Conservation (phyloP, 2,888 invertebrate species). For the Cerastis rubricosa region DNA sequence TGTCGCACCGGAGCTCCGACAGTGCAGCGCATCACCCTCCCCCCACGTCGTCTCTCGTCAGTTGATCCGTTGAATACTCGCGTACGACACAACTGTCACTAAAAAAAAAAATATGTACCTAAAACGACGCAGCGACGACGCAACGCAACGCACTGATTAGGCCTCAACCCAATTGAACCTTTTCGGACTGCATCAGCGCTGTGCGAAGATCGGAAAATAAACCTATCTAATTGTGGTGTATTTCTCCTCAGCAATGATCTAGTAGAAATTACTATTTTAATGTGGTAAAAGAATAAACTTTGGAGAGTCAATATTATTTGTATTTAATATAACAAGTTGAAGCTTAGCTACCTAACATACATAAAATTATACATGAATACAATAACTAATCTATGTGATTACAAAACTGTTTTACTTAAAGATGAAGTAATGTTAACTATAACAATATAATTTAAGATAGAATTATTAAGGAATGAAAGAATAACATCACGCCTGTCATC, state of each 20-base stretch:
- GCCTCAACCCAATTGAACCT: not conserved
- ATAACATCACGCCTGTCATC: not conserved
- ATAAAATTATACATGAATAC: not conserved
- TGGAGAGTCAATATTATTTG: constrained; percentile 9
- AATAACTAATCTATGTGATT: not conserved
- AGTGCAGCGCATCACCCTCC: too few relatives aligned
- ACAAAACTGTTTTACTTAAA: not conserved
- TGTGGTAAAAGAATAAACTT: not conserved
- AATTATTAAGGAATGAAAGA: not conserved
- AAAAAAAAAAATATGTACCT: too few relatives aligned
- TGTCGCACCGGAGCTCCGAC: too few relatives aligned
- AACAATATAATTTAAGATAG: not conserved
- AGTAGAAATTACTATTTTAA: not conserved
- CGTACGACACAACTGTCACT: too few relatives aligned
- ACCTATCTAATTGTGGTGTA: not conserved
- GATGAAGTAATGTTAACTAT: not conserved
- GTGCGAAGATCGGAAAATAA: not conserved
- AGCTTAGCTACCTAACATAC: not conserved
- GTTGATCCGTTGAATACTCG: too few relatives aligned
- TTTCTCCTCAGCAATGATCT: not conserved
- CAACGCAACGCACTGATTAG: too few relatives aligned
- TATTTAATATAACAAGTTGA: not conserved
- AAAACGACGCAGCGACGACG: too few relatives aligned
- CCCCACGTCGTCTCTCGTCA: too few relatives aligned
- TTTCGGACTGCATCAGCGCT: not conserved